Evolutionary conservation across 2,888 invertebrate species (phyloP).

Genomic region (Cancer borealis): DNA sequence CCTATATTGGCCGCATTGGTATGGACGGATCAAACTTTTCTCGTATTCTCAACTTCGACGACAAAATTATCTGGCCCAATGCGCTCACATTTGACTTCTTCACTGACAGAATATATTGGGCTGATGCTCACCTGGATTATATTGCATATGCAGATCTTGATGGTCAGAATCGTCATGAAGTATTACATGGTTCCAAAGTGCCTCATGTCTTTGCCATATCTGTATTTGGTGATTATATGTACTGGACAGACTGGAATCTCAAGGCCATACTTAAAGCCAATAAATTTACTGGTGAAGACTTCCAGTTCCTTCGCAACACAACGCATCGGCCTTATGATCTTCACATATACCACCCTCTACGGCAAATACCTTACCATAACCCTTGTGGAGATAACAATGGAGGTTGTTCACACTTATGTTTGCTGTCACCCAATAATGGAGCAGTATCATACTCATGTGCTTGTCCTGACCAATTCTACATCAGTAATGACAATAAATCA

Average conservation of each 20-base stretch:
- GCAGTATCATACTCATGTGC: conserved; percentile 90
- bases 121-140: conserved; percentile 98
- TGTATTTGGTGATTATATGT: conserved; percentile 94
- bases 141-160: conserved; percentile 97
- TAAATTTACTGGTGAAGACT: conserved; percentile 89
- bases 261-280: conserved; percentile 94
- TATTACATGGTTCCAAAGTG: conserved; percentile 88
- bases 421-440: conserved; percentile 90
- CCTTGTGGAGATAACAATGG: conserved; percentile 96
- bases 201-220: conserved; percentile 98
- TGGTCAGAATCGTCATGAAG: conserved; percentile 91
- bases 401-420: conserved; percentile 96
- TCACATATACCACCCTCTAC: conserved; percentile 92
- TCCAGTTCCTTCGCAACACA: conserved; percentile 89
- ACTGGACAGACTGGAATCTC: conserved; percentile 99
- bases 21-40: conserved; percentile 97
- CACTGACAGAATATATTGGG: conserved; percentile 97
- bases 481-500: conserved; percentile 88
- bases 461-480: conserved; percentile 96
- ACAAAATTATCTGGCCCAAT: conserved; percentile 99
- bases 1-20: conserved; percentile 97
- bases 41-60: conserved; percentile 90
- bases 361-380: conserved; percentile 91
- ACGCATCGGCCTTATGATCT: conserved; percentile 97
- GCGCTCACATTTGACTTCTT: conserved; percentile 98